Conservation (phyloP, 2,797 vertebrate genomes). For the Pseudochromis fuscus region DNA sequence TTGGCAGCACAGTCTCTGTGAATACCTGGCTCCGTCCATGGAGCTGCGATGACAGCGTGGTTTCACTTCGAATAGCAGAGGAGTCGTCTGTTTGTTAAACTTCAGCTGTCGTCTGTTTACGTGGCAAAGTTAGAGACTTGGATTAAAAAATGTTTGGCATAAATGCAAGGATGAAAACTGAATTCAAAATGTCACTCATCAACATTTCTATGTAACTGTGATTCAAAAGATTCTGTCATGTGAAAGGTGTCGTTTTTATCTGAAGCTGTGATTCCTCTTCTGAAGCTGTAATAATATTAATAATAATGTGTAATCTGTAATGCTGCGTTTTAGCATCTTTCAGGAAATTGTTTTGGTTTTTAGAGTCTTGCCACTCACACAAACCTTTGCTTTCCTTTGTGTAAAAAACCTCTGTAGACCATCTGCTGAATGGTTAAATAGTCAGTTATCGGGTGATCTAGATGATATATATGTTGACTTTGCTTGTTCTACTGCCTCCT, state of each 20-base stretch:
- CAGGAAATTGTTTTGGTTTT: background rate
- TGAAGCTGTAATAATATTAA: too few species aligned
- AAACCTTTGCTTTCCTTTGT: background rate
- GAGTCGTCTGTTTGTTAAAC: constrained; percentile 15
- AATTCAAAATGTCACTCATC: background rate
- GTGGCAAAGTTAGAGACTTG: too few species aligned
- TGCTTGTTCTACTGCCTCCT: background rate
- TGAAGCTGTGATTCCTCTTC: background rate
- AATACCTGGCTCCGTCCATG: constrained; percentile 14
- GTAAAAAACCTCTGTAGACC: background rate
- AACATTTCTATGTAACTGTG: background rate
- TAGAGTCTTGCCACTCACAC: too few species aligned
- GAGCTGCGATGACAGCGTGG: background rate
- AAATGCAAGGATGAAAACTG: too few species aligned
- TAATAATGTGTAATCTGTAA: too few species aligned
- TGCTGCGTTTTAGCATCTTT: background rate
- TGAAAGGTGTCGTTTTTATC: too few species aligned
- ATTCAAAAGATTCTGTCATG: background rate
- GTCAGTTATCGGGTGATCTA: too few species aligned
- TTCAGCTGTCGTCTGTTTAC: background rate
- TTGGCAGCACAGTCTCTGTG: constrained; percentile 5
- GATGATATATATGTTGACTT: background rate
- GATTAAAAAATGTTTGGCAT: too few species aligned
- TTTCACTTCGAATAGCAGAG: background rate
- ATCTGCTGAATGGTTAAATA: background rate